phyloP scores from a whole-genome alignment of 92 coral and sea anemone genomes.

The Muricea muricata region DNA sequence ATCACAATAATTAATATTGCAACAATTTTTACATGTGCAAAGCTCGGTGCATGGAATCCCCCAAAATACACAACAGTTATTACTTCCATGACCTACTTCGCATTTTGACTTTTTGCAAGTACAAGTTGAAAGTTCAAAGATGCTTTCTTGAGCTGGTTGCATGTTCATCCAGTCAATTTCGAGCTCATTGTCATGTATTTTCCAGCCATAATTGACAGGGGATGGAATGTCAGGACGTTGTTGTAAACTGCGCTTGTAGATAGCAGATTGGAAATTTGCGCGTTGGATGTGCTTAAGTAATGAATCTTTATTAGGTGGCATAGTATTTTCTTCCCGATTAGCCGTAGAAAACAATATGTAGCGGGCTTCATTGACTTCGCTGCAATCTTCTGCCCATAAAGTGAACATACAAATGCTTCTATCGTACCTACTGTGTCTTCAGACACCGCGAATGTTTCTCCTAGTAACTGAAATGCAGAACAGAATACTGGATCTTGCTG shows the following conservation, averaged over 20 bases:
- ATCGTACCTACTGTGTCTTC: conserved; percentile 1
- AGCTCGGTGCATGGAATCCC: conserved; percentile 19
- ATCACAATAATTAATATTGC: no score
- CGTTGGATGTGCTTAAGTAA: no score
- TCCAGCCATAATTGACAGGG: no score
- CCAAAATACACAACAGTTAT: conserved; percentile 10
- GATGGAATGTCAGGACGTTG: not conserved
- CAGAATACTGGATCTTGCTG: conserved; percentile 14
- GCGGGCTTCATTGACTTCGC: conserved; percentile 16
- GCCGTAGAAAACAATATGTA: conserved; percentile 16
- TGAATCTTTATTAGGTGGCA: no score
- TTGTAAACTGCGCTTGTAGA: not conserved
- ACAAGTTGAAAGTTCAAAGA: conserved; percentile 22
- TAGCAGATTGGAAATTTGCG: no score
- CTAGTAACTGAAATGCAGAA: conserved; percentile 31
- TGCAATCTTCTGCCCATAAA: conserved; percentile 14
- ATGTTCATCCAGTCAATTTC: no score
- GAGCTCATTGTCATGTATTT: no score
- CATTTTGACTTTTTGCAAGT: conserved; percentile 16
- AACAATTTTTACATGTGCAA: conserved; percentile 41
- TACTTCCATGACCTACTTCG: not conserved
- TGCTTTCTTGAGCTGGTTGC: conserved; percentile 25
- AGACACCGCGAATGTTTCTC: conserved; percentile 22
- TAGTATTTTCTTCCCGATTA: no score
- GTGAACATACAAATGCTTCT: conserved; percentile 30